A percentile compares a stretch with the other conserved stretches of the same genome.
Conservation (phyloP, 2,797 vertebrate species). For the Australoheros facetus region DNA sequence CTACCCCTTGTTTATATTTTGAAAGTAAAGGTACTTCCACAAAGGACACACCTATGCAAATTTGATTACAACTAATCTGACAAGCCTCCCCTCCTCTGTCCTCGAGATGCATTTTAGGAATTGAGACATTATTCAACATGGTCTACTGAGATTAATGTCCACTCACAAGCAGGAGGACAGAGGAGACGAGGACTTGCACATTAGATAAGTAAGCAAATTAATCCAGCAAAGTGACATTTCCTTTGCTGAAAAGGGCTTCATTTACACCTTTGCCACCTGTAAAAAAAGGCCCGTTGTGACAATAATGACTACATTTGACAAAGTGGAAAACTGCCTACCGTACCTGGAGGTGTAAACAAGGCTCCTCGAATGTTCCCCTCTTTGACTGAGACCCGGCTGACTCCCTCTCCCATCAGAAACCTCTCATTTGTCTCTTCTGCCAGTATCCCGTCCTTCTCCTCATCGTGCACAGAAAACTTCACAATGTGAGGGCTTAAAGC, state of each 20-base stretch:
- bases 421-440: constrained; percentile 59
- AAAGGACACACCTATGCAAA: neutral
- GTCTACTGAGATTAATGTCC: no score
- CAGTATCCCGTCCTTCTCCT: constrained; percentile 5
- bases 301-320: neutral
- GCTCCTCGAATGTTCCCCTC: constrained; percentile 42
- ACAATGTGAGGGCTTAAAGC: constrained; percentile 72
- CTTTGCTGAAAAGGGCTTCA: neutral
- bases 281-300: rapidly evolving
- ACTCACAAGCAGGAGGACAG: no score
- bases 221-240: neutral
- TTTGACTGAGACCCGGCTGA: constrained; percentile 30
- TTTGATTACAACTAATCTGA: neutral
- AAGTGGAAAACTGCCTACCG: neutral
- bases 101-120: neutral
- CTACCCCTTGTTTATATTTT: no score
- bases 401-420: constrained; percentile 45
- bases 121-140: neutral
- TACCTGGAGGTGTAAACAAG: constrained; percentile 43
- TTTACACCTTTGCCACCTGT: neutral
- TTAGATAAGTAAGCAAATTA: neutral
- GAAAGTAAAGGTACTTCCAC: neutral
- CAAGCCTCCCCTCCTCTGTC: neutral
- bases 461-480: constrained; percentile 68
- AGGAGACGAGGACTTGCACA: no score